Percentiles rank a stretch among this genome's conserved stretches.
Conservation (phyloP, 2,888 invertebrate genomes). For the Ochlodes sylvanus region DNA sequence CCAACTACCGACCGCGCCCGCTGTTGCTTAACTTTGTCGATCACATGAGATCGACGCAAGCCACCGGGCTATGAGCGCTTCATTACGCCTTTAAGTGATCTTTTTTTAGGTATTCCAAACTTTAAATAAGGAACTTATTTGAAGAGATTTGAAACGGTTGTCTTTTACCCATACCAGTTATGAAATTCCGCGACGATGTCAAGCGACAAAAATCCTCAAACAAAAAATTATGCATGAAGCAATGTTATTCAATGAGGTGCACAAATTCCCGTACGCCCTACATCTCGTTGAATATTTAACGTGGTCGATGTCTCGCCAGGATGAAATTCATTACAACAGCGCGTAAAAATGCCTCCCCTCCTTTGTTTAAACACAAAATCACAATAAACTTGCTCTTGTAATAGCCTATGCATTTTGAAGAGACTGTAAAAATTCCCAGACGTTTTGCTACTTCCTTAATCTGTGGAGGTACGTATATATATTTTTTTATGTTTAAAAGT, state of each 20-base stretch:
- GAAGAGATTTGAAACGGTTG: too few species aligned
- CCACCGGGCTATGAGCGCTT: too few species aligned
- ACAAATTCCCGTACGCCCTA: slow-evolving; percentile 63
- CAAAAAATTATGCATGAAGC: slow-evolving; percentile 80
- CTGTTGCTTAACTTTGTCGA: too few species aligned
- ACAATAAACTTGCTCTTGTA: slow-evolving; percentile 79
- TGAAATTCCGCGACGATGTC: slow-evolving; percentile 40
- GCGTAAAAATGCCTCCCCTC: slow-evolving; percentile 71
- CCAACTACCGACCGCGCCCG: too few species aligned
- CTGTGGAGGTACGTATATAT: slow-evolving; percentile 39
- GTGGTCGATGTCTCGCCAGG: slow-evolving; percentile 63
- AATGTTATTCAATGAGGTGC: slow-evolving; percentile 82
- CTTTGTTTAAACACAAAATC: slow-evolving; percentile 82
- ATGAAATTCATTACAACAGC: slow-evolving; percentile 72
- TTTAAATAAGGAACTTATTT: too few species aligned
- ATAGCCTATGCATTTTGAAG: slow-evolving; percentile 76
- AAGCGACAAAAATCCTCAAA: slow-evolving; percentile 46
- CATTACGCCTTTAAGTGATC: too few species aligned
- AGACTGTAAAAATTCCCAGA: slow-evolving; percentile 49
- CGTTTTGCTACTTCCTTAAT: slow-evolving; percentile 63
- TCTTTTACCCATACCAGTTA: slow-evolving; percentile 10
- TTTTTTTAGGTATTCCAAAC: too few species aligned
- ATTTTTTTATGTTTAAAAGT: neutral
- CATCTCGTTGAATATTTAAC: slow-evolving; percentile 76
- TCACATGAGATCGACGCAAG: too few species aligned